phyloP scores from a whole-genome alignment of 2,113 vertebrate species.

The Hipposideros armiger region DNA sequence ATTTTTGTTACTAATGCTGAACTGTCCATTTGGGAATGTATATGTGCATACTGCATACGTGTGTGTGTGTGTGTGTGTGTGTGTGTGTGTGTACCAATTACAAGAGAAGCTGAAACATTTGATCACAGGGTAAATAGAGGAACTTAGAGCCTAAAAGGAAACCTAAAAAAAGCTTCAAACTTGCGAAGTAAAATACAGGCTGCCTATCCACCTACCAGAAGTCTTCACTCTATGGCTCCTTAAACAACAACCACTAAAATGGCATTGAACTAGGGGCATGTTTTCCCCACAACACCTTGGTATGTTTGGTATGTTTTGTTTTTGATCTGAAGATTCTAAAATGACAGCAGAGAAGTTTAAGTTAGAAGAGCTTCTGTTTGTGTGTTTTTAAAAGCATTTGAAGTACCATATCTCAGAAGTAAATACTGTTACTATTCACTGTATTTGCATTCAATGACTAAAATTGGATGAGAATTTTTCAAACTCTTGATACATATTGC shows the following conservation, averaged over 20 bases:
- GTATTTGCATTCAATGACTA: background rate
- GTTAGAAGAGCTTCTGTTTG: background rate
- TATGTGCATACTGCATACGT: background rate
- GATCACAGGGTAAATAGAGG: background rate
- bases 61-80: background rate
- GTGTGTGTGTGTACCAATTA: background rate
- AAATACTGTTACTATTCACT: background rate
- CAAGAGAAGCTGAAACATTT: conserved; percentile 38
- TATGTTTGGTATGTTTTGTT: background rate
- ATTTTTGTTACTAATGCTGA: conserved; percentile 14
- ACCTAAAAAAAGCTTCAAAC: background rate
- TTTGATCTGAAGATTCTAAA: background rate
- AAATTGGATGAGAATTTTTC: conserved; percentile 32
- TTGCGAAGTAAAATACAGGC: background rate
- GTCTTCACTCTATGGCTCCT: background rate
- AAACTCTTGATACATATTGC: background rate
- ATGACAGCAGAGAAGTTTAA: background rate
- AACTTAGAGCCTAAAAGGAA: background rate
- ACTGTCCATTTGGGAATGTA: background rate
- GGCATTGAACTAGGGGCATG: background rate
- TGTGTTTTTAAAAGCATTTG: background rate
- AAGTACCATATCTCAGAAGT: background rate
- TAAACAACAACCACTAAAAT: background rate
- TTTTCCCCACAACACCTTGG: background rate
- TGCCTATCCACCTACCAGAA: background rate